Evolutionary conservation across 35 echinoderm and acorn worm genomes (phyloP), one percentile per base, ranked within the genome.

Genomic region (Diadema setosum): DNA sequence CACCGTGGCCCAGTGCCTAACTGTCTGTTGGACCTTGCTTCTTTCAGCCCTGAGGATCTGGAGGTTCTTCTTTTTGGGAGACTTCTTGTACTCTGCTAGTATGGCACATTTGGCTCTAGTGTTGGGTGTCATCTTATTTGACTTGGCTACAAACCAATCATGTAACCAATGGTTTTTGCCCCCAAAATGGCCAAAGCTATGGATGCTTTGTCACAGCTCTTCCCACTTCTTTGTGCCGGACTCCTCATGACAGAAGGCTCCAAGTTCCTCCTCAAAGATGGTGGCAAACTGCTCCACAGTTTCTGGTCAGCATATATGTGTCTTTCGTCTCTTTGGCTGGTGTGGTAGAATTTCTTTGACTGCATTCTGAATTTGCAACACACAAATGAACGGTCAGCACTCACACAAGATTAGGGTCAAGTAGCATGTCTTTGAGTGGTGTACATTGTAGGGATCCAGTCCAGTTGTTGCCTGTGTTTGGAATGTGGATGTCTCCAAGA

Each of bases 81-180:
- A 31, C 18, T 39, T 4, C 25, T 73, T 91, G 34, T 84, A 58
- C 2, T 23, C 70, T 0, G 12, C 24, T 17, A 88, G 85, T 37
- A 85, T 65, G 3, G 8, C 26, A 17, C 85, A 23, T 42, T 88
- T 93, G 58, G 59, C 41, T 75, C 88, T 60, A 75, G 88, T 88
- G 58, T 83, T 29, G n/a, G 76, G 75, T 16, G 17, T 70, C 30
- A 88, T 29, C 41, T 88, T 24, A 37, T 5, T 48, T 1, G 56
- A 85, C 57, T 85, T 85, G 14, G 52, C 83, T 5, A 29, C 52
- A 76, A 67, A 86, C 30, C 85, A 92, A 26, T 92, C 84, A 20
- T 75, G 27, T 4, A 2, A 40, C 15, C 70, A 57, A 11, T 5
- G 33, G 45, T 58, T 75, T 86, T 92, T 46, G 67, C 65, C 27